A percentile compares a stretch with the other conserved stretches of the same genome.
Conservation (phyloP, 2,113 vertebrate species). For the Sander lucioperca region DNA sequence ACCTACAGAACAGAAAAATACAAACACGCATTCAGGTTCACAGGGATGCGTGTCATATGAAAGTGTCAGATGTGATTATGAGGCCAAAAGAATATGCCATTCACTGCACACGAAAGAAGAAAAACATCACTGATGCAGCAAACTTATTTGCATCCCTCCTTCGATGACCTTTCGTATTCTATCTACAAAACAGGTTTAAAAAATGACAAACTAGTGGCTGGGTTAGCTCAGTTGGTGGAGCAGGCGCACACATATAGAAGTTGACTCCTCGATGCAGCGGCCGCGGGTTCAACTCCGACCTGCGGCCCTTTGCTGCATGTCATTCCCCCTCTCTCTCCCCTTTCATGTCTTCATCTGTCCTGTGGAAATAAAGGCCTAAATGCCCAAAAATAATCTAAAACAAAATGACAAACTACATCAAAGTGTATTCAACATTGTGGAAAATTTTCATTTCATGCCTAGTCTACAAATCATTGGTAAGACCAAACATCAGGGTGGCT, state of each 20-base stretch:
- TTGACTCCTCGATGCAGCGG: no score
- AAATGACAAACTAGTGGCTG: constrained; percentile 1
- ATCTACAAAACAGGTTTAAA: background rate
- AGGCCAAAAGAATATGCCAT: background rate
- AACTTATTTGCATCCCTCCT: background rate
- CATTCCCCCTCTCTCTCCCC: no score
- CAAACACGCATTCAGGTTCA: background rate
- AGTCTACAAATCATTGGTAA: constrained; percentile 17
- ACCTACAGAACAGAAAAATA: background rate
- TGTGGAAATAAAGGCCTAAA: no score
- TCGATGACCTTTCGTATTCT: background rate
- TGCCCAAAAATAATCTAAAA: no score
- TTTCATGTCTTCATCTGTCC: no score
- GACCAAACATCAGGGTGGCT: constrained; percentile 23
- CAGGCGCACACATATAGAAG: no score
- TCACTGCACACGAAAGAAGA: background rate
- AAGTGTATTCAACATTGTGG: constrained; percentile 10
- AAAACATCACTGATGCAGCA: background rate
- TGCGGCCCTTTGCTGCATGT: no score
- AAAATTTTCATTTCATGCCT: constrained; percentile 39
- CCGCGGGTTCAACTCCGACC: no score
- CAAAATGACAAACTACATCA: constrained; percentile 2
- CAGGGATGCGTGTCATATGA: background rate
- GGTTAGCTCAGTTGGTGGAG: no score
- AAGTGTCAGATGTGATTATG: background rate